These are phyloP conservation scores for Chitala chitala DNA, from an alignment of 2,113 vertebrate genomes.

Conservation along the genomic window DNA sequence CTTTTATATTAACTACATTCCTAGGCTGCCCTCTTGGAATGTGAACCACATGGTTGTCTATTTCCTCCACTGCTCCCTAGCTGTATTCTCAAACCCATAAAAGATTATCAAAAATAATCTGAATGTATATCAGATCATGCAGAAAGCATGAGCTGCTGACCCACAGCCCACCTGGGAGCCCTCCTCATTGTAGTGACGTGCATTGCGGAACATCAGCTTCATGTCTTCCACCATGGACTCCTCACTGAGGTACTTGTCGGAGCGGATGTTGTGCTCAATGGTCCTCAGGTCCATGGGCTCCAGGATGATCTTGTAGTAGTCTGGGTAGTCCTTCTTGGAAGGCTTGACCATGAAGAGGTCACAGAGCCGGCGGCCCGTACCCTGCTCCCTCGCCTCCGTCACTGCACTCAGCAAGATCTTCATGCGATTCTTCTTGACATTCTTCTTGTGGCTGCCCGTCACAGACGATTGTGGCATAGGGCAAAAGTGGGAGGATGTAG, in stretches of 20 bases:
- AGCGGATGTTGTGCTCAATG: slow-evolving; percentile 92
- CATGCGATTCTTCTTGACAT: slow-evolving; percentile 88
- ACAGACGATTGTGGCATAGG: neutral
- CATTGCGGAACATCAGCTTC: slow-evolving; percentile 97
- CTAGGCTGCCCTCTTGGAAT: too few relatives aligned
- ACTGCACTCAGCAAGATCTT: slow-evolving; percentile 84
- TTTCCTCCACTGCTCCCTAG: too few relatives aligned
- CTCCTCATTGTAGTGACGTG: slow-evolving; percentile 95
- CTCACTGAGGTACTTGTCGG: slow-evolving; percentile 83
- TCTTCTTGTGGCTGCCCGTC: slow-evolving; percentile 82
- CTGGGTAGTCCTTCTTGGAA: slow-evolving; percentile 97
- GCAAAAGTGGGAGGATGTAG: neutral
- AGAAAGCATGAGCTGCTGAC: too few relatives aligned
- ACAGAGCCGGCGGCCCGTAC: slow-evolving; percentile 81
- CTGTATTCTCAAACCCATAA: neutral
- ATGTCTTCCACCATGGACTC: slow-evolving; percentile 91
- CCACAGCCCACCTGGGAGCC: slow-evolving; percentile 78
- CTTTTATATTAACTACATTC: too few relatives aligned
- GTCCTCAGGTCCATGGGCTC: slow-evolving; percentile 96
- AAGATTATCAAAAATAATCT: neutral
- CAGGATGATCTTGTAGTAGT: slow-evolving; percentile 98
- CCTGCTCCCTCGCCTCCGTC: slow-evolving; percentile 80
- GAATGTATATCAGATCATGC: neutral
- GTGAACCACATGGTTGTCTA: too few relatives aligned
- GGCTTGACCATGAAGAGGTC: slow-evolving; percentile 97